Base-by-base conservation (phyloP, 2,888 invertebrate species). In the Nomada goodeniana region DNA sequence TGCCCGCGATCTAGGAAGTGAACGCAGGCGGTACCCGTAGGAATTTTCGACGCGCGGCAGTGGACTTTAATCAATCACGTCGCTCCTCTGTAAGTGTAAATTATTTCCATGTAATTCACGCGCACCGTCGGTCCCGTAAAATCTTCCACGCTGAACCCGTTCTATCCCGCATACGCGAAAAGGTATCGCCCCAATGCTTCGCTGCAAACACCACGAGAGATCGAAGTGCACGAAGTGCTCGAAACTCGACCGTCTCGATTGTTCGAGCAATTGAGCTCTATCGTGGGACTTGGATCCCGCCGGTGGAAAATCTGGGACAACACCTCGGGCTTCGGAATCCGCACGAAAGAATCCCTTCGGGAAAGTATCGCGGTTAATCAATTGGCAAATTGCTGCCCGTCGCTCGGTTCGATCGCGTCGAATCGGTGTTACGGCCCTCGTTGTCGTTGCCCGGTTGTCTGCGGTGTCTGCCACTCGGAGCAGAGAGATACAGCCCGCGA, bases 371-470 rank as follows among this genome's bases (percentile, higher is more conserved):
- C 86, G 87, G 87, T 84, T 90, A 90, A 91, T 92, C 90, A 91
- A 91, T 91, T 88, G 91, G 89, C 88, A 89, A 90, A 91, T 91
- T 90, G 88, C 85, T 86, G 83, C 80, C 91, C 91, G 91, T 91
- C 91, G 91, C 84, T 88, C 83, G 80, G 53, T n/a, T 75, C 85
- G 83, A 84, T 82, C 88, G 80, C 80, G 82, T 80, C 65, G 36
- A 13, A 15, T 52, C 61, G 71, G 18, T 36, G 36, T 36, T 36
- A n/a, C 74, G 64, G 44, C 75, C 77, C 63, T 72, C 73, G 50
- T 76, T 83, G 78, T 79, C 75, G 60, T 53, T 65, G 50, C 64
- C 64, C 78, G 1, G n/a, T n/a, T n/a, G n/a, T n/a, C n/a, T n/a
- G n/a, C n/a, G n/a, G 20, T 0, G 70, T 76, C 80, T 84, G 82